Conservation (phyloP, 1,140 invertebrate species). For the Mesaphorura yosii region DNA sequence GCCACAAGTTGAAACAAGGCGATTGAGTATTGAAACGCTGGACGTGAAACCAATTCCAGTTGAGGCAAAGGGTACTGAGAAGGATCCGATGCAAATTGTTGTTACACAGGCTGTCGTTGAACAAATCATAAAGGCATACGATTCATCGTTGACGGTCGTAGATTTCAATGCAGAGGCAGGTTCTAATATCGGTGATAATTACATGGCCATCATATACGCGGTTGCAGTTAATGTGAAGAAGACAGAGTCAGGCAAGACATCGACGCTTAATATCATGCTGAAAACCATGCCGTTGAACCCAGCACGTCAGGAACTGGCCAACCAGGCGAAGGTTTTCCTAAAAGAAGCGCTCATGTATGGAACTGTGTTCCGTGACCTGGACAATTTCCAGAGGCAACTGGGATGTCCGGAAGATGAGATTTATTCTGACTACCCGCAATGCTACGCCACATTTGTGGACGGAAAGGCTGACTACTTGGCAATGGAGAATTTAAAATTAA, state of each 20-base stretch:
- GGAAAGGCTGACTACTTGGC: slow-evolving; percentile 11
- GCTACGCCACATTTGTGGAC: background rate
- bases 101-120: slow-evolving; percentile 1
- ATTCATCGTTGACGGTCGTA: slow-evolving; percentile 31
- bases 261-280: slow-evolving; percentile 8
- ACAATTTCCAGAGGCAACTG: slow-evolving; percentile 4
- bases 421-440: background rate
- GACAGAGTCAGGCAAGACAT: background rate
- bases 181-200: slow-evolving; percentile 40
- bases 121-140: slow-evolving; percentile 4
- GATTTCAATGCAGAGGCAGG: slow-evolving; percentile 34
- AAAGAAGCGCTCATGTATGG: slow-evolving; percentile 13
- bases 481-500: background rate
- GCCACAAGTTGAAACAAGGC: no score
- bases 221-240: slow-evolving; percentile 18
- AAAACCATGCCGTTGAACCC: slow-evolving; percentile 15
- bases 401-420: background rate
- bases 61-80: no score
- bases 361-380: background rate
- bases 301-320: slow-evolving; percentile 1
- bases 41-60: no score
- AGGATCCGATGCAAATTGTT: slow-evolving; percentile 6
- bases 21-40: no score
- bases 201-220: slow-evolving; percentile 38
- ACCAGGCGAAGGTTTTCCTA: slow-evolving; percentile 2